phyloP scores from a whole-genome alignment of 2,113 vertebrate species.

The Aleadryas rufinucha region DNA sequence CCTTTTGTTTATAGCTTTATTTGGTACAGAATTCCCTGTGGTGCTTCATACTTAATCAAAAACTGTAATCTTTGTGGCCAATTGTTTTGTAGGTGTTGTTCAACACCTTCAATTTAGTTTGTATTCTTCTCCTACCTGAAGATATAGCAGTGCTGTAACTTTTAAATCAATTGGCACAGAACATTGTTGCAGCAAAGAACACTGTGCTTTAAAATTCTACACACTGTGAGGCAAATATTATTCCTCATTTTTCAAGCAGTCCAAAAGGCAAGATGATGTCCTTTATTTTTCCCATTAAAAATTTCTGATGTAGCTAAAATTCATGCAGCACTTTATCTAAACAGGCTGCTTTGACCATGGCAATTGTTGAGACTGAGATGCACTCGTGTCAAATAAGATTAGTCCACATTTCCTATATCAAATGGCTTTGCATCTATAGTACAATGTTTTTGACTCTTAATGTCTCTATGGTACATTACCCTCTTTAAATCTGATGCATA shows the following conservation, averaged over 20 bases:
- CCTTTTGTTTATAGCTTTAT: not conserved
- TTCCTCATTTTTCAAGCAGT: not conserved
- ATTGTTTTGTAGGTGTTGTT: not conserved
- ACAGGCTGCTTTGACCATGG: not conserved
- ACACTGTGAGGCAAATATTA: not conserved
- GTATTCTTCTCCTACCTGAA: not conserved
- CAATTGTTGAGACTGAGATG: not conserved
- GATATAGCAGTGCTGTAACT: not conserved
- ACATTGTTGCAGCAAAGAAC: fast-evolving
- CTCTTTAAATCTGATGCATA: not conserved
- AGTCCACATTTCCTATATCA: not conserved
- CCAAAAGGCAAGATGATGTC: not conserved
- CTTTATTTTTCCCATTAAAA: not conserved
- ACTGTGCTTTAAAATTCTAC: not conserved
- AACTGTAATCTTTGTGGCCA: not conserved
- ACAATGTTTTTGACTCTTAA: not conserved
- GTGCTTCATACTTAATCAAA: not conserved
- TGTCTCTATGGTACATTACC: not conserved
- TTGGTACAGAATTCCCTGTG: not conserved
- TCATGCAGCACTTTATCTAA: not conserved
- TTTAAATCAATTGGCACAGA: not conserved
- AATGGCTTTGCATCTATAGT: not conserved
- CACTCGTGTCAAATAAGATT: not conserved
- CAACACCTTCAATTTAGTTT: not conserved
- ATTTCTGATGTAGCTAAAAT: not conserved